A percentile compares a stretch with the other conserved stretches of the same genome.
These are phyloP conservation scores for Xestia rhomboidea DNA, from an alignment of 2,888 invertebrate genomes.

Conservation along the genomic window DNA sequence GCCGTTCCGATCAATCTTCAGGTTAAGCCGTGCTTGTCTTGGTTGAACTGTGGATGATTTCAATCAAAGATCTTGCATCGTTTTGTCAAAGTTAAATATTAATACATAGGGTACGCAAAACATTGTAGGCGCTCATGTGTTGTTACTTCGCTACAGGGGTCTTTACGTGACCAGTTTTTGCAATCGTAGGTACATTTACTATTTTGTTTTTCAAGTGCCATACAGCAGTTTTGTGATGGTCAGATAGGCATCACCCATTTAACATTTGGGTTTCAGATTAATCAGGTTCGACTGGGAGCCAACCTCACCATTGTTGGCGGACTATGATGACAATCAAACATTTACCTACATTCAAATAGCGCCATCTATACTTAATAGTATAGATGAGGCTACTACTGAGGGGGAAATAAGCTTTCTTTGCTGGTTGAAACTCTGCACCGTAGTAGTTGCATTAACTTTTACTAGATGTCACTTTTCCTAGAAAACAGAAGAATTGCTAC, in stretches of 20 bases:
- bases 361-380: constrained; percentile 24
- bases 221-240: not conserved
- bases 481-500: not conserved
- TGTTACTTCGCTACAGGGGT: too few relatives aligned
- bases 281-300: not conserved
- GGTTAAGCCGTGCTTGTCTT: too few relatives aligned
- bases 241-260: not conserved
- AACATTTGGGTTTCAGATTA: not conserved
- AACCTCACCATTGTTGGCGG: not conserved
- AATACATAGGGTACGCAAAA: too few relatives aligned
- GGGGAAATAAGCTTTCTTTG: not conserved
- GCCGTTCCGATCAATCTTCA: too few relatives aligned
- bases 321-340: too few relatives aligned
- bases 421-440: not conserved
- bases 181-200: not conserved
- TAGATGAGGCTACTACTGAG: too few relatives aligned
- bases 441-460: not conserved
- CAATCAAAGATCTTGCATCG: too few relatives aligned
- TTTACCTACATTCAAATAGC: not conserved
- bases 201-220: not conserved
- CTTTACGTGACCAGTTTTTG: too few relatives aligned
- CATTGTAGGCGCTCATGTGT: too few relatives aligned
- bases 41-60: too few relatives aligned
- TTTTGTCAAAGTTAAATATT: too few relatives aligned
- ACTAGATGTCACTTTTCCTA: constrained; percentile 50